Evolutionary conservation across 2,888 invertebrate genomes (phyloP), one percentile per base, ranked within the genome.

Genomic region (Zele albiditarsus): DNA sequence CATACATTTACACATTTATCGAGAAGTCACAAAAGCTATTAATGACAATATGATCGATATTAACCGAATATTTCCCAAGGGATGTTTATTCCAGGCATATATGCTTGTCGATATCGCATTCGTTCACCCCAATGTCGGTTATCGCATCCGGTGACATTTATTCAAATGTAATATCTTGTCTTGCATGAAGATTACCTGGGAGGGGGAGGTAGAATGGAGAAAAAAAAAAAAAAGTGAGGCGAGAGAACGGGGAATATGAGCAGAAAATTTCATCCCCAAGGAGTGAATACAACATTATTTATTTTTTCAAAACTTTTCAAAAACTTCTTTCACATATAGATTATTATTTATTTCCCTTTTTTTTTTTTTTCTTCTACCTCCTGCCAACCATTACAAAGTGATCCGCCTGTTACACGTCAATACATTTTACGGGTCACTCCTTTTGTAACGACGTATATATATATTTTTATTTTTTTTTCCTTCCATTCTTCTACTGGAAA

Each of bases 131-230:
- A 80, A 79, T 76, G 74, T 75, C 76, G 80, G 82, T 87, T 88
- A 88, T 88, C 87, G 87, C 73, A 53, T 62, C 82, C 84, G 82
- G 80, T 85, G 87, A 88, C 89, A 85, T 89, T 89, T 89, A 89
- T 89, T 89, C 89, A 89, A 89, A 89, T 89, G 89, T 89, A 89
- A 89, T 89, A 89, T 88, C 88, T 88, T 83, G 88, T 84, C 86
- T 84, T 81, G 81, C 79, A 53, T 83, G 84, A 84, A 88, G 88
- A 89, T 89, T 89, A 86, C 86, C 84, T 84, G 82, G 62, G 65
- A 80, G 79, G 78, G 81, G 81, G 85, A 77, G 85, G 87, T 5
- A 23, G n/a, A 16, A 16, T 5, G 14, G 46, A 14, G 12, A 3
- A 46, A 46, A n/a, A n/a, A 3, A 20, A n/a, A 46, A 46, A 46